Base-by-base conservation (phyloP, 1,140 invertebrate species). In the Formica selysi region DNA sequence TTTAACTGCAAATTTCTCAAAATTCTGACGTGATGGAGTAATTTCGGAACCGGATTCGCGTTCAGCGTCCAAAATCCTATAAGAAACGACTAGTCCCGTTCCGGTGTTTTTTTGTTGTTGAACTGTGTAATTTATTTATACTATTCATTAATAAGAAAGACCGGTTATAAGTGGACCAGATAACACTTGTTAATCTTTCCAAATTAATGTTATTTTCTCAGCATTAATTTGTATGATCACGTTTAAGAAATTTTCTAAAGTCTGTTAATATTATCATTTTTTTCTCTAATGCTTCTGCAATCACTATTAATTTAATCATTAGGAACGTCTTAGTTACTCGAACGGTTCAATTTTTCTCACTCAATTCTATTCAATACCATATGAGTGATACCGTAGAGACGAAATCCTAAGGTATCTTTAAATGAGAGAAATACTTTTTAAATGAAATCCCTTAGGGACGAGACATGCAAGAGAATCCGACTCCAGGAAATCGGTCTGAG, bases 401-500 rank as follows among this genome's bases (percentile, higher is more conserved):
- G 38, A 59, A 16, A 32, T 29, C 10, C 16, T 8, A 67, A 36
- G n/a, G 29, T 22, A 22, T 78, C 16, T 16, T 44, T 44, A 22
- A 32, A 13, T 36, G 3, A 11, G 5, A 51, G 48, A 51, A 51
- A 78, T 38, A 44, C 0, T 38, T 36, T 3, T 76, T 41, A 41
- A 62, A 62, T 1, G 48, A 16, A 65, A 78, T 61, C 10, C 1
- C 2, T n/a, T n/a, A 81, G 79, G 38, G 13, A n/a, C 61, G 1
- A 71, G 7, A 32, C 1, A 1, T 59, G 36, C 10, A 71, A 0
- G 48, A 59, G 2, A 48, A 80, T 73, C 7, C 38, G 7, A 68
- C 13, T 62, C 92, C 2, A 36, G 13, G 86, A 93, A 29, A 95
- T 16, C 48, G 10, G 1, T 71, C 94, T 16, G 93, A 92, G 6